Evolutionary conservation across 2,797 vertebrate species (phyloP).

Genomic region (Anguilla anguilla): DNA sequence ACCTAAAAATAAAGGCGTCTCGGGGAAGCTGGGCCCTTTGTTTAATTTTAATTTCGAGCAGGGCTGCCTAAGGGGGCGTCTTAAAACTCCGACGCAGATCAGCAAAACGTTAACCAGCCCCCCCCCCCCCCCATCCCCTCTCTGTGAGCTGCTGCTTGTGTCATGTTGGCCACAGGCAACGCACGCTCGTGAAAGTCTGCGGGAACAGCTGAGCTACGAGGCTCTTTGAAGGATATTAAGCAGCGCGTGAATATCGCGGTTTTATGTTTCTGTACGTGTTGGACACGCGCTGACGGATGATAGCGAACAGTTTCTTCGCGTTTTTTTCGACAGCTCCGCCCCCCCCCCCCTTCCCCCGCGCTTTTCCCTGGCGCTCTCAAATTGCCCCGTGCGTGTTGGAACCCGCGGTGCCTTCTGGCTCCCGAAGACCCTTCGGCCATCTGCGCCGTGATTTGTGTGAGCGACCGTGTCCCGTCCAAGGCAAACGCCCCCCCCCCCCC

Average conservation of each 20-base stretch:
- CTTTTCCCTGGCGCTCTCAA: neutral
- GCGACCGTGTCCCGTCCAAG: conserved; percentile 15
- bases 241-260: conserved; percentile 22
- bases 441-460: conserved; percentile 22
- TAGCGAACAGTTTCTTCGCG: neutral
- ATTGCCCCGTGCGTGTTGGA: conserved; percentile 13
- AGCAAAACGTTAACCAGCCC: neutral
- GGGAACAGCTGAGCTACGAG: neutral
- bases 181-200: neutral
- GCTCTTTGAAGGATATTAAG: conserved; percentile 7
- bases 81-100: conserved; percentile 21
- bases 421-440: neutral
- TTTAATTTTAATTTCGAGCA: neutral
- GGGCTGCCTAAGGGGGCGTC: neutral
- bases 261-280: neutral
- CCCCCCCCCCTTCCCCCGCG: neutral
- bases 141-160: neutral
- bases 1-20: neutral
- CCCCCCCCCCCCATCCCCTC: neutral
- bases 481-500: neutral
- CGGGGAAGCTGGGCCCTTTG: neutral
- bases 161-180: conserved; percentile 5
- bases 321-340: neutral
- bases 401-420: conserved; percentile 17
- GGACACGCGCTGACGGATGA: neutral